phyloP scores from a whole-genome alignment of 92 coral and sea anemone species.

The Umimayanthus kanabou region DNA sequence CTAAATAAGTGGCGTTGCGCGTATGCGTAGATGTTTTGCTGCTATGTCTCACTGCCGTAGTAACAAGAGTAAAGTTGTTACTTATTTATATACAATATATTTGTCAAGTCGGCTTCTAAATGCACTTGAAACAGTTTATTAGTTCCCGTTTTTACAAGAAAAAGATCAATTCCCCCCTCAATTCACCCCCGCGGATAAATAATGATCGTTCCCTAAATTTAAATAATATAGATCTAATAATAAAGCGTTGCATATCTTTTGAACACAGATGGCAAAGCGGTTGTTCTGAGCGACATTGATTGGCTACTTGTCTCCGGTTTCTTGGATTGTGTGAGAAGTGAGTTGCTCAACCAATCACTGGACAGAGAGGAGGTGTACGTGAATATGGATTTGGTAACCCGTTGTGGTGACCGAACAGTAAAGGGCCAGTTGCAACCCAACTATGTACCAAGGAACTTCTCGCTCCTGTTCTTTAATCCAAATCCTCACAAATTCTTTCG shows the following conservation, averaged over 20 bases:
- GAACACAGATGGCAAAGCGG: slow-evolving; percentile 30
- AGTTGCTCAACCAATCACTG: slow-evolving; percentile 25
- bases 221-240: no score
- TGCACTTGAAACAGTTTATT: no score
- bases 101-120: no score
- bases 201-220: no score
- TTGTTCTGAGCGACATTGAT: slow-evolving; percentile 43
- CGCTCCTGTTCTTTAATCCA: slow-evolving; percentile 61
- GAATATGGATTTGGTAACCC: slow-evolving; percentile 51
- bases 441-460: slow-evolving; percentile 63
- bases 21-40: no score
- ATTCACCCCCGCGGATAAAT: no score
- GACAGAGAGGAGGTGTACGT: slow-evolving; percentile 23
- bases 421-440: slow-evolving; percentile 43
- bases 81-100: no score
- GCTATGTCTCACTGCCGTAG: no score
- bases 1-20: no score
- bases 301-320: slow-evolving; percentile 46
- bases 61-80: no score
- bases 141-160: no score
- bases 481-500: slow-evolving; percentile 55
- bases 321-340: slow-evolving; percentile 53
- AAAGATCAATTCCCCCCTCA: no score
- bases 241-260: not conserved
- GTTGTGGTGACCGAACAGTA: slow-evolving; percentile 46